These are phyloP conservation scores for Chymomyza costata DNA, from an alignment of 1,140 invertebrate genomes.

Conservation along the genomic window DNA sequence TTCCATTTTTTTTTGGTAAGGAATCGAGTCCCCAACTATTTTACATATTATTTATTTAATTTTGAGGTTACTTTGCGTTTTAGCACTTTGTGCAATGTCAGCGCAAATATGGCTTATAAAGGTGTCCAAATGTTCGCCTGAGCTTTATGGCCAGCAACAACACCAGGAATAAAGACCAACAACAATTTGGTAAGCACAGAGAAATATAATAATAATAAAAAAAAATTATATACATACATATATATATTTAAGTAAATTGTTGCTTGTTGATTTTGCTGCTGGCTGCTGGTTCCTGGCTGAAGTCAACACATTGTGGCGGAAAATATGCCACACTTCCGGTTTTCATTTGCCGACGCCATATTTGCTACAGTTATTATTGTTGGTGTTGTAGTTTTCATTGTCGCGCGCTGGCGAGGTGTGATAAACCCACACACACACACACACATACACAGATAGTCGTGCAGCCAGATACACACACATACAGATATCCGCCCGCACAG, in stretches of 20 bases:
- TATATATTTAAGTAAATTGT: constrained; percentile 53
- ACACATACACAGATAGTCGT: constrained; percentile 9
- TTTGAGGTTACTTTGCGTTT: too few species aligned
- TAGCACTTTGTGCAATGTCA: not conserved
- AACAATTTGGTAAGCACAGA: constrained; percentile 40
- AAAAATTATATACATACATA: too few species aligned
- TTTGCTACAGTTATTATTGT: not conserved
- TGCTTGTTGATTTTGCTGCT: constrained; percentile 2
- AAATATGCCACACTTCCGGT: constrained; percentile 61
- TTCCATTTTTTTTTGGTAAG: constrained; percentile 18
- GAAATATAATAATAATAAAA: constrained; percentile 40
- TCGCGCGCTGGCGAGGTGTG: constrained; percentile 13
- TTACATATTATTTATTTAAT: constrained; percentile 9
- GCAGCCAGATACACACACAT: not conserved
- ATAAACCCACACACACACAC: constrained; percentile 4
- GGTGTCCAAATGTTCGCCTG: constrained; percentile 47
- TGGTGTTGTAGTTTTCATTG: constrained; percentile 10
- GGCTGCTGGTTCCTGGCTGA: constrained; percentile 9
- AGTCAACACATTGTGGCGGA: constrained; percentile 62
- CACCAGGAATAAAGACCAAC: constrained; percentile 14
- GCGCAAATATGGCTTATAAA: constrained; percentile 21
- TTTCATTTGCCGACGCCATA: constrained; percentile 6
- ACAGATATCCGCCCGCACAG: not conserved
- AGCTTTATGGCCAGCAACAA: constrained; percentile 35
- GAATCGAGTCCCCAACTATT: constrained; percentile 1